Percentiles rank a stretch among this genome's conserved stretches.
Conservation (phyloP, 2,888 invertebrate species). For the Acholoe squamosa region DNA sequence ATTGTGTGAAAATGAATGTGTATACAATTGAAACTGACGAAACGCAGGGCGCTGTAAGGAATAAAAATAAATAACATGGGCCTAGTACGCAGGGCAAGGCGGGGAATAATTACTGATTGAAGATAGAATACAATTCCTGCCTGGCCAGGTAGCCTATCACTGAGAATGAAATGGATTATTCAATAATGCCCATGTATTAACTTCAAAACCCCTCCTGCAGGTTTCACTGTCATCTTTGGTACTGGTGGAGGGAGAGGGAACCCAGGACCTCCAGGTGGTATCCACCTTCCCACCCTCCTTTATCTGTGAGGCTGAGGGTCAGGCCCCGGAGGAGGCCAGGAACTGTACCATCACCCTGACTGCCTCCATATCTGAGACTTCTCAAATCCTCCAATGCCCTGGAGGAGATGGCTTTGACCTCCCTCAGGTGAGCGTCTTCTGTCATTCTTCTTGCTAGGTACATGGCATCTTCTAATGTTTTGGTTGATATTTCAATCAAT, state of each 20-base stretch:
- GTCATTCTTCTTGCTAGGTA: neutral
- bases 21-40: too few species aligned
- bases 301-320: slow-evolving; percentile 62
- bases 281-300: slow-evolving; percentile 64
- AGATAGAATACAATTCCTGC: too few species aligned
- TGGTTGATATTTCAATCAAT: too few species aligned
- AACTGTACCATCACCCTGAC: slow-evolving; percentile 12
- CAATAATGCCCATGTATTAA: too few species aligned
- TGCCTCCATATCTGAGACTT: neutral
- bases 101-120: too few species aligned
- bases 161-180: too few species aligned
- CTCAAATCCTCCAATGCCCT: neutral
- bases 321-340: slow-evolving; percentile 21
- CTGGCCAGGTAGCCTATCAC: too few species aligned
- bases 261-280: slow-evolving; percentile 36
- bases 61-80: too few species aligned
- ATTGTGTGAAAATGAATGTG: too few species aligned
- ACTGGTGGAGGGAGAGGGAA: slow-evolving; percentile 60
- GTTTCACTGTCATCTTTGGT: neutral
- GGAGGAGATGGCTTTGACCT: too few species aligned
- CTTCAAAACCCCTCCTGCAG: neutral
- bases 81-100: too few species aligned
- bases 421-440: slow-evolving; percentile 2
- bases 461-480: neutral
- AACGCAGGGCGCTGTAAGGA: too few species aligned